phyloP scores from a whole-genome alignment of 2,888 invertebrate species.

The Drosophila meridionalis region DNA sequence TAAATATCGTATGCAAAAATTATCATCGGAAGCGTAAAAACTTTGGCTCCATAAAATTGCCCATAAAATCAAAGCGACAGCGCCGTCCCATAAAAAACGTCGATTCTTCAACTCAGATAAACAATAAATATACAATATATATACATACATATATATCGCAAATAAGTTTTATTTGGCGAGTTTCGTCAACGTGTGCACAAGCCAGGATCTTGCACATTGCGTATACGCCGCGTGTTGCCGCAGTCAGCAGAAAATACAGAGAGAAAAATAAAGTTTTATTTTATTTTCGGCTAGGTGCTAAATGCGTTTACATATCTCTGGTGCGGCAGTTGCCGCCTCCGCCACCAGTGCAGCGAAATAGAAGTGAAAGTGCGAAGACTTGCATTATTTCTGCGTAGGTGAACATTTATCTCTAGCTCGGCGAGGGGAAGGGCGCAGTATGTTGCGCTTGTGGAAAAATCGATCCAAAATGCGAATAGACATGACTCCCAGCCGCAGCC shows the following conservation, averaged over 20 bases:
- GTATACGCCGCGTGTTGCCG: constrained; percentile 58
- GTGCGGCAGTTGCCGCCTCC: constrained; percentile 45
- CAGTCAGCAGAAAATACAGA: constrained; percentile 35
- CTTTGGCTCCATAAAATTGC: constrained; percentile 56
- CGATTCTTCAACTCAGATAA: constrained; percentile 16
- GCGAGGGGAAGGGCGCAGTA: constrained; percentile 39
- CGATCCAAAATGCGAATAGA: constrained; percentile 73
- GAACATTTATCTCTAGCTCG: constrained; percentile 61
- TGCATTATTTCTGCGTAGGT: constrained; percentile 77
- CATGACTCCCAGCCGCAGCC: constrained; percentile 30
- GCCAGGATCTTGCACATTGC: constrained; percentile 39
- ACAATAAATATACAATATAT: constrained; percentile 18
- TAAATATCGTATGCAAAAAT: constrained; percentile 35
- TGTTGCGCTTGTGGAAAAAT: constrained; percentile 75
- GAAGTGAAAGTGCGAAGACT: constrained; percentile 70
- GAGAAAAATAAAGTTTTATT: neutral
- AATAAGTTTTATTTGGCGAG: constrained; percentile 53
- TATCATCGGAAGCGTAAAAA: constrained; percentile 42
- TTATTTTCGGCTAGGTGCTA: constrained; percentile 52
- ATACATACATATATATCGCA: constrained; percentile 17
- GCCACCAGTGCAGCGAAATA: constrained; percentile 33
- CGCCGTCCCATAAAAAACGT: constrained; percentile 47
- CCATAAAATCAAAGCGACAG: constrained; percentile 51
- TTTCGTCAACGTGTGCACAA: constrained; percentile 52
- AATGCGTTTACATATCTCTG: constrained; percentile 65